Conservation (phyloP, 2,797 vertebrate genomes). For the Catamblyrhynchus diadema region DNA sequence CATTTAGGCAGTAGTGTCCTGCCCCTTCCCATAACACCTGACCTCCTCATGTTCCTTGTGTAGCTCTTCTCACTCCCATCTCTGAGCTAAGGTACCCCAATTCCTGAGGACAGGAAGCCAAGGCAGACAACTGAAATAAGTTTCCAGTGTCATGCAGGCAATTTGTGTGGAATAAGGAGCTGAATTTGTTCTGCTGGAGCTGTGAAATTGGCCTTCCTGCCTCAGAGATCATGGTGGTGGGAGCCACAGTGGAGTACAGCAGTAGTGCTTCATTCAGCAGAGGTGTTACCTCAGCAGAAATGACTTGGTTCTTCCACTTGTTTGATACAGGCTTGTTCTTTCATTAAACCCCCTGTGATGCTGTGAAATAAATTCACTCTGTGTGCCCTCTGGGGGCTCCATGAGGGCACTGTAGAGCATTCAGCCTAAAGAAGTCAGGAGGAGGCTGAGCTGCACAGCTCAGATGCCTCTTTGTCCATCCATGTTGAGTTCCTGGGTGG, state of each 20-base stretch:
- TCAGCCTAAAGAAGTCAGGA: background rate
- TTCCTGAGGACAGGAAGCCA: background rate
- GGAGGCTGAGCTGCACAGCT: background rate
- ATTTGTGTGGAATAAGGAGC: background rate
- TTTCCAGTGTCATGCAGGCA: background rate
- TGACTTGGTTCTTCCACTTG: background rate
- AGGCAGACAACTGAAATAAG: background rate
- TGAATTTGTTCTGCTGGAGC: background rate
- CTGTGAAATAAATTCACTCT: background rate
- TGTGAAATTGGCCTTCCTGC: background rate
- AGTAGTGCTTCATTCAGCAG: background rate
- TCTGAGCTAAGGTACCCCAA: background rate
- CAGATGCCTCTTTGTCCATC: background rate
- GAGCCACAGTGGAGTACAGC: background rate
- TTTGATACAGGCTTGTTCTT: background rate
- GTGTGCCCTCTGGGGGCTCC: background rate
- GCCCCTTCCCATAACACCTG: background rate
- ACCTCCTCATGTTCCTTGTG: background rate
- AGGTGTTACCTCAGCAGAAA: background rate
- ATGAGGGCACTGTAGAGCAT: background rate
- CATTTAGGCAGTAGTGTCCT: background rate
- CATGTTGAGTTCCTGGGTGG: background rate
- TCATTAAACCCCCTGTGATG: background rate
- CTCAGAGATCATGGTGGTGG: background rate
- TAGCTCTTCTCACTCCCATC: fast-evolving